A percentile compares a stretch with the other conserved stretches of the same genome.
phyloP scores from a whole-genome alignment of 2,888 invertebrate genomes.

The Seira sanloemensis region DNA sequence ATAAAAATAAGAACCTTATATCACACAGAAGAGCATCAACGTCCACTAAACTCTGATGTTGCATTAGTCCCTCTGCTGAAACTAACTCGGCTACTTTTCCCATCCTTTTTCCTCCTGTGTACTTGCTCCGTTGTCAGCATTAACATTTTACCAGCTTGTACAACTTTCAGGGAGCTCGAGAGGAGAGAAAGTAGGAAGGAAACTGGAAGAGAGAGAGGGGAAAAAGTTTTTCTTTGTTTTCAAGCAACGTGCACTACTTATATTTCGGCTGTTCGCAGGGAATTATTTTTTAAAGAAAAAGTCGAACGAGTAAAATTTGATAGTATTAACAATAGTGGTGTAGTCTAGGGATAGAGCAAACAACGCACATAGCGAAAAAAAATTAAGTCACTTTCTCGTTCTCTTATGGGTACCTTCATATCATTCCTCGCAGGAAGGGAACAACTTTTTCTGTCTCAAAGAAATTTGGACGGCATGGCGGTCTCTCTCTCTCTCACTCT shows the following conservation, averaged over 20 bases:
- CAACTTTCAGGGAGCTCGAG: conserved; percentile 42
- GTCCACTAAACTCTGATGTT: not conserved
- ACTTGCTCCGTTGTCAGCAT: conserved; percentile 59
- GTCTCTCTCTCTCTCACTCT: too few species aligned
- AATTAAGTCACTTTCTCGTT: conserved; percentile 29
- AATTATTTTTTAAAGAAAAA: not conserved
- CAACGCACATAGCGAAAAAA: conserved; percentile 37
- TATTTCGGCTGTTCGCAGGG: not conserved
- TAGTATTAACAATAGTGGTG: not conserved
- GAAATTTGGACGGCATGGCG: not conserved
- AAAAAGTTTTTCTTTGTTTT: conserved; percentile 46
- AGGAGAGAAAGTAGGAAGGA: conserved; percentile 5
- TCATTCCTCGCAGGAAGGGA: not conserved
- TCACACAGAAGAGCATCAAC: not conserved
- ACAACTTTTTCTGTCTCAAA: too few species aligned
- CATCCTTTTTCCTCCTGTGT: conserved; percentile 14
- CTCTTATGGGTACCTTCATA: not conserved
- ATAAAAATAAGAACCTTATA: too few species aligned
- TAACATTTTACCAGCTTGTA: conserved; percentile 60
- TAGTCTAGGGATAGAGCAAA: conserved; percentile 24
- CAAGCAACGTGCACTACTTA: not conserved
- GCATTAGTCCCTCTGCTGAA: not conserved
- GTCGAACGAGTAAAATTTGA: not conserved
- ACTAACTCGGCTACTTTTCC: not conserved
- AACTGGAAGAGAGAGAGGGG: conserved; percentile 3